Evolutionary conservation across 2,888 invertebrate species (phyloP).

Genomic region (Lutraria lutraria): DNA sequence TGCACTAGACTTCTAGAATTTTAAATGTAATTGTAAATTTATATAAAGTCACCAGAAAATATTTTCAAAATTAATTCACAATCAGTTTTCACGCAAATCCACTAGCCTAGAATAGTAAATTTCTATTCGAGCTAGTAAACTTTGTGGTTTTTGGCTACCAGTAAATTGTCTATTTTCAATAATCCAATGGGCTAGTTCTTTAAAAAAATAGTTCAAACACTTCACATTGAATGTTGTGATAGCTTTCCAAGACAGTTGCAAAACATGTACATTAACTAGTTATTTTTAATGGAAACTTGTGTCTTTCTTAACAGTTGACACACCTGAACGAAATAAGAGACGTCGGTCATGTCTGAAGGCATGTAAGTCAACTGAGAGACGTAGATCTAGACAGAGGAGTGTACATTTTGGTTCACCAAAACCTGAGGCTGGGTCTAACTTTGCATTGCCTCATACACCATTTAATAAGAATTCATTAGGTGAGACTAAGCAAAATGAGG

Average conservation of each 20-base stretch:
- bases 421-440: constrained; percentile 33
- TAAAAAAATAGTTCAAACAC: too few species aligned
- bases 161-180: too few species aligned
- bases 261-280: too few species aligned
- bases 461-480: constrained; percentile 69
- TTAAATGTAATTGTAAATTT: background rate
- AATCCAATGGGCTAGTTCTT: too few species aligned
- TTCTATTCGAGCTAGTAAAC: too few species aligned
- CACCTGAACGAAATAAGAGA: constrained; percentile 34
- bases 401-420: constrained; percentile 65
- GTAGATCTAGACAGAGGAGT: constrained; percentile 54
- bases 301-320: constrained; percentile 25
- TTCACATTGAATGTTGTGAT: too few species aligned
- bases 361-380: constrained; percentile 55
- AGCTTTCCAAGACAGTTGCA: background rate
- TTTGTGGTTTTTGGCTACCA: too few species aligned
- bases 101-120: too few species aligned
- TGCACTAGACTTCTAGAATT: background rate
- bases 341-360: constrained; percentile 52
- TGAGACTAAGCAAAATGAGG: constrained; percentile 10
- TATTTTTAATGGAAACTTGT: too few species aligned
- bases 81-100: too few species aligned
- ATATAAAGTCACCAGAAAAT: too few species aligned
- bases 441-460: constrained; percentile 70
- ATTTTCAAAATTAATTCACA: too few species aligned